Conservation (phyloP, 2,888 invertebrate species). For the Agrotis exclamationis region DNA sequence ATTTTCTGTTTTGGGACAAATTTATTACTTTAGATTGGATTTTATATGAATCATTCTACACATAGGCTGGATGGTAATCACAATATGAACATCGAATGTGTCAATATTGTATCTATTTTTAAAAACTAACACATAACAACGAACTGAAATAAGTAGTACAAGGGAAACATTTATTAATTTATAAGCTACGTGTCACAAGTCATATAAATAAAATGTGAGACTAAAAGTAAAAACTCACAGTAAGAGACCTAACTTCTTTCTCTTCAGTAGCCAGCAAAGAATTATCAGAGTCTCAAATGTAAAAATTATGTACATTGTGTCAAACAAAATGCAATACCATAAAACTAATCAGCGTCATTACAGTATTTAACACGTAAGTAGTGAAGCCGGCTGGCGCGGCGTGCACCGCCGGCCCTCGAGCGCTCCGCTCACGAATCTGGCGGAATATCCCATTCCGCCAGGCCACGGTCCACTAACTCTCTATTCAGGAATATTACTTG, state of each 20-base stretch:
- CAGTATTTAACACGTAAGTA: constrained; percentile 63
- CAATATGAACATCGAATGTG: constrained; percentile 60
- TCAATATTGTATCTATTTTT: constrained; percentile 47
- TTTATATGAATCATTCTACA: constrained; percentile 32
- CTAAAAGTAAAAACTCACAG: constrained; percentile 69
- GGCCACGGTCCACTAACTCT: constrained; percentile 96
- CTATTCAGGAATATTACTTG: constrained; percentile 96
- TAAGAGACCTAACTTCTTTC: constrained; percentile 65
- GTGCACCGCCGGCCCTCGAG: constrained; percentile 41
- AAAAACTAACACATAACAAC: constrained; percentile 55
- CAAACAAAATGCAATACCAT: constrained; percentile 84
- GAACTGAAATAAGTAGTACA: constrained; percentile 69
- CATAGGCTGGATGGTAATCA: constrained; percentile 50
- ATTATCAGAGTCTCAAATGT: constrained; percentile 65
- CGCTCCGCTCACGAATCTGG: constrained; percentile 83
- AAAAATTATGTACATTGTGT: constrained; percentile 77
- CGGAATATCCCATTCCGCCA: constrained; percentile 94
- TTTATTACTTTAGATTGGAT: constrained; percentile 67
- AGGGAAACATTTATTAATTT: constrained; percentile 80
- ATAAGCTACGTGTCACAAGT: constrained; percentile 79
- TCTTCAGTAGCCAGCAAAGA: constrained; percentile 61
- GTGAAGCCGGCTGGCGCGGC: constrained; percentile 54
- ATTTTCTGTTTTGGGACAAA: constrained; percentile 76
- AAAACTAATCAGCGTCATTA: constrained; percentile 80
- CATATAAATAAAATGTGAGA: constrained; percentile 74